Percentiles rank a stretch among this genome's conserved stretches.
Evolutionary conservation across 2,113 vertebrate genomes (phyloP).

Genomic region (Pyxicephalus adspersus): DNA sequence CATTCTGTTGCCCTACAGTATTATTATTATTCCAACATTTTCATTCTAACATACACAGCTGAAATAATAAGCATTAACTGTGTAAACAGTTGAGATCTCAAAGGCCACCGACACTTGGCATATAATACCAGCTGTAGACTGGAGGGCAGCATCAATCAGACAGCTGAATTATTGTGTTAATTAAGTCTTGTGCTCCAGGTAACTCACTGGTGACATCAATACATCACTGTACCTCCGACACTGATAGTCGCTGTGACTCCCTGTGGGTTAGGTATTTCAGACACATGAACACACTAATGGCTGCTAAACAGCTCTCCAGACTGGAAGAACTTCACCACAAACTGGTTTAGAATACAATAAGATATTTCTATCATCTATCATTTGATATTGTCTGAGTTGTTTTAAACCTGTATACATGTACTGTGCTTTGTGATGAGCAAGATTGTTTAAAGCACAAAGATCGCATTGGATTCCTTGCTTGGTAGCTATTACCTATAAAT

Average conservation of each 20-base stretch:
- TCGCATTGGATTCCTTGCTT: no score
- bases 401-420: no score
- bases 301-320: constrained; percentile 33
- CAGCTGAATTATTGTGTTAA: constrained; percentile 41
- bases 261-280: constrained; percentile 30
- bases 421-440: no score
- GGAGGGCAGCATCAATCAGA: constrained; percentile 24
- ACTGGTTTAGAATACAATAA: not conserved
- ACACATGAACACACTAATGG: constrained; percentile 48
- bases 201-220: constrained; percentile 29
- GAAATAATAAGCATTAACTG: no score
- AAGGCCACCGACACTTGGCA: not conserved
- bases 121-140: constrained; percentile 5
- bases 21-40: no score
- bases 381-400: no score
- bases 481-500: no score
- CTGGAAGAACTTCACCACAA: constrained; percentile 15
- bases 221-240: constrained; percentile 38
- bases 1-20: no score
- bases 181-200: constrained; percentile 49
- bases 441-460: no score
- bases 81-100: constrained; percentile 4
- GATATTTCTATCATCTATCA: no score
- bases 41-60: no score
- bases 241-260: constrained; percentile 35